Conservation (phyloP, 2,888 invertebrate species). For the Crocallis elinguaria region DNA sequence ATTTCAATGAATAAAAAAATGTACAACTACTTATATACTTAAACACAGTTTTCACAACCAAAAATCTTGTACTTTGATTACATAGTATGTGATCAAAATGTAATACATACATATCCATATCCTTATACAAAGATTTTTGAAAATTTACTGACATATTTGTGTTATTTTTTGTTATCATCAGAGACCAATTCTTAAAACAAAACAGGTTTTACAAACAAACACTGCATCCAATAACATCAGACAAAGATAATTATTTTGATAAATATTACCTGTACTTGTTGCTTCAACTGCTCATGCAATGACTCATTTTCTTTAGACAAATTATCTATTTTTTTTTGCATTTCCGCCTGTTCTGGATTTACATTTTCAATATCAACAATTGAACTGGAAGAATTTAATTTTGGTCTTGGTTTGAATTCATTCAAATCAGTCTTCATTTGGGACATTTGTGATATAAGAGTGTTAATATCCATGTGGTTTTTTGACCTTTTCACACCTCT, state of each 20-base stretch:
- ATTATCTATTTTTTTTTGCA: conserved; percentile 86
- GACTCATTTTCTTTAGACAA: conserved; percentile 88
- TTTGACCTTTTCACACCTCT: conserved; percentile 71
- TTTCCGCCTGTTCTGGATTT: conserved; percentile 74
- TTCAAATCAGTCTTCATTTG: conserved; percentile 87
- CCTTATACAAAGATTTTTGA: no score
- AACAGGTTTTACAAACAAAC: no score
- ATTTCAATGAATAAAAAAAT: no score
- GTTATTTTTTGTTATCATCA: no score
- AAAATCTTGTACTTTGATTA: no score
- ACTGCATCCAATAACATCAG: no score
- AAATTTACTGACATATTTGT: no score
- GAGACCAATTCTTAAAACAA: no score
- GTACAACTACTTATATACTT: no score
- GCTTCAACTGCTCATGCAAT: conserved; percentile 92
- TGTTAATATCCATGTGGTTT: conserved; percentile 87
- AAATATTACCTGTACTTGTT: conserved; percentile 89
- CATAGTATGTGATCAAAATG: no score
- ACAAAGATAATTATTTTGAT: not conserved
- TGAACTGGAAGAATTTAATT: conserved; percentile 61
- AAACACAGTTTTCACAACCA: no score
- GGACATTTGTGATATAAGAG: conserved; percentile 89
- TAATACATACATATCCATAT: no score
- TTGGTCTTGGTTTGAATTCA: conserved; percentile 83
- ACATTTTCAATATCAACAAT: conserved; percentile 47